Evolutionary conservation across 1,140 invertebrate genomes (phyloP).

Genomic region (Hetaerina americana): DNA sequence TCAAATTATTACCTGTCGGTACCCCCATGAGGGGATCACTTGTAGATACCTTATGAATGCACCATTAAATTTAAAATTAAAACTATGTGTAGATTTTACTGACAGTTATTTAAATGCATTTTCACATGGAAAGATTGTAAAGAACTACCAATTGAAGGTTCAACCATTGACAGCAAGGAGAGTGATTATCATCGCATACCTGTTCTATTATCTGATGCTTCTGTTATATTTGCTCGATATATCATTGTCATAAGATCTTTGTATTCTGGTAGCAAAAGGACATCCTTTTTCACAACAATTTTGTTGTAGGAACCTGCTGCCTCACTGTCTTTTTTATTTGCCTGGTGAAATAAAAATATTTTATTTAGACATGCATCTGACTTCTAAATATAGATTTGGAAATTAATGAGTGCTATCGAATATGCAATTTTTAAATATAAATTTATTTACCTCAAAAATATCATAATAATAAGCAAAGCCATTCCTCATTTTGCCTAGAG

Average conservation of each 20-base stretch:
- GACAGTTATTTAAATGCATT: too few relatives aligned
- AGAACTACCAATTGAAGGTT: too few relatives aligned
- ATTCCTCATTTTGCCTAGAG: background rate
- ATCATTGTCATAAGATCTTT: slow-evolving; percentile 19
- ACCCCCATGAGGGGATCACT: too few relatives aligned
- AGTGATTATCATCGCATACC: too few relatives aligned
- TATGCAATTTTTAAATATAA: background rate
- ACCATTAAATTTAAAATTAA: too few relatives aligned
- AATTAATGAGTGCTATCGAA: background rate
- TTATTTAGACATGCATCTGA: too few relatives aligned
- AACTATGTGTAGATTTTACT: too few relatives aligned
- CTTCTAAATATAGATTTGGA: background rate
- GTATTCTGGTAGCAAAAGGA: slow-evolving; percentile 18
- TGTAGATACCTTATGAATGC: too few relatives aligned
- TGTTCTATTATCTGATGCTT: slow-evolving; percentile 13
- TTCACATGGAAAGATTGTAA: too few relatives aligned
- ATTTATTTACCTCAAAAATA: slow-evolving; percentile 10
- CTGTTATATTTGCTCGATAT: slow-evolving; percentile 21
- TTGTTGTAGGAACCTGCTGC: slow-evolving; percentile 22
- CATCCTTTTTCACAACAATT: slow-evolving; percentile 17
- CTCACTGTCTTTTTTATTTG: slow-evolving; percentile 16
- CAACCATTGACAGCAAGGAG: too few relatives aligned
- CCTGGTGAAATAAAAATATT: slow-evolving; percentile 8
- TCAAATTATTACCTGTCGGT: too few relatives aligned
- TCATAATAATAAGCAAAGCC: slow-evolving; percentile 14